Base-by-base conservation (phyloP, 2,888 invertebrate genomes). In the Scaptomyza reducta region DNA sequence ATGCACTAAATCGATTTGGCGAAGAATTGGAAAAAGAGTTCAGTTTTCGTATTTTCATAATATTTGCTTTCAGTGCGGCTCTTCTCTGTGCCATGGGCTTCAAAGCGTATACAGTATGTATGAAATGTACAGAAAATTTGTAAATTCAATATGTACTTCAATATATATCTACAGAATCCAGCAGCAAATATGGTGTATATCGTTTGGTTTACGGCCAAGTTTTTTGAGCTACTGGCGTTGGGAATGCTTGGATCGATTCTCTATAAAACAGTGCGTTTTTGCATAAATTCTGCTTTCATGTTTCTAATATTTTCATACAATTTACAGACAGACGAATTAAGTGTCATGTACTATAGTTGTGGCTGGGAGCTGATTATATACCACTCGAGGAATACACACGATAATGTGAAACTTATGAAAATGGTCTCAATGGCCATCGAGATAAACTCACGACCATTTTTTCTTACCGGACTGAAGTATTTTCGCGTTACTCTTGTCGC, bases 11-110 rank as follows among this genome's bases (percentile, higher is more conserved):
- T 71, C 58, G 62, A 0, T 90, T 90, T 57, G 87, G 82, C 0
- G 60, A 63, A 2, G 58, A 78, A 11, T 56, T 90, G 25, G 84
- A 90, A 63, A 33, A 69, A 9, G 78, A 81, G 31, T 89, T 89
- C 31, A 87, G 82, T 6, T 89, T 89, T 59, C 88, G 89, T 0
- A 83, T 90, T 11, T 90, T 90, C 25, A 74, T 89, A 0, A 81
- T 88, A 79, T 80, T 90, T 57, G 72, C 77, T 0, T 81, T 90
- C 6, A 90, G 90, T 41, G 82, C 90, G 0, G 74, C 67, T 0
- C 41, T 88, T n/a, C 70, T 90, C 6, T 90, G 90, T 51, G 89
- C 78, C 4, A 51, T 86, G 61, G 78, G 78, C 4, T 90, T 87
- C 16, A 86, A 89, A 60, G 77, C 89, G 0, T 89, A 78, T 25